phyloP scores from a whole-genome alignment of 1,140 invertebrate genomes.

The Drosophila trapezifrons region DNA sequence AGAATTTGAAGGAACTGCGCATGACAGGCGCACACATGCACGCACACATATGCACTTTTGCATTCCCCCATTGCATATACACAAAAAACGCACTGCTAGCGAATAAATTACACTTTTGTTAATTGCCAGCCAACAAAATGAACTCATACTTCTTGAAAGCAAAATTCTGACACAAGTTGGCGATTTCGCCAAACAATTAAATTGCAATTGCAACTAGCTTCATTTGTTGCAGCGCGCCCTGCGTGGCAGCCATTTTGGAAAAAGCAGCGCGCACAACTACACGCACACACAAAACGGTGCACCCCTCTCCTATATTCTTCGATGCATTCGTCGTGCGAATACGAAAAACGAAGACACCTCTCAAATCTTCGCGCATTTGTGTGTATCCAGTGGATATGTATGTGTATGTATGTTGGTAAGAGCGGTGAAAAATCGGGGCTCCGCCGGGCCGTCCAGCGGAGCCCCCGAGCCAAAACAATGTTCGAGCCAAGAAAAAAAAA shows the following conservation, averaged over 20 bases:
- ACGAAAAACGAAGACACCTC: constrained; percentile 66
- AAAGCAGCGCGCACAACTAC: constrained; percentile 50
- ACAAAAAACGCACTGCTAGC: background rate
- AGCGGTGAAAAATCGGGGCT: constrained; percentile 53
- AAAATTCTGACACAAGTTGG: background rate
- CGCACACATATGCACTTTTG: constrained; percentile 19
- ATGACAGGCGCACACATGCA: constrained; percentile 15
- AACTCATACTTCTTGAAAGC: background rate
- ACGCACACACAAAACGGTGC: constrained; percentile 36
- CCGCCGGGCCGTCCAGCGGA: constrained; percentile 50
- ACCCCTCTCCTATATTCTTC: constrained; percentile 41
- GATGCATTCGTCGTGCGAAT: constrained; percentile 64
- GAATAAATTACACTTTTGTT: constrained; percentile 10
- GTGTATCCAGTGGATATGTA: constrained; percentile 63
- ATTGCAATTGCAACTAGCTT: constrained; percentile 21
- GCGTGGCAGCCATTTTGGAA: constrained; percentile 70
- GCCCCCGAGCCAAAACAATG: constrained; percentile 18
- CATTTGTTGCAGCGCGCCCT: constrained; percentile 40
- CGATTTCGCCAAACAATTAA: background rate
- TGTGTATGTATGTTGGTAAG: constrained; percentile 7
- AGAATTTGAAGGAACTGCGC: constrained; percentile 17
- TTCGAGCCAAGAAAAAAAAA: background rate
- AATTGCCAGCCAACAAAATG: background rate
- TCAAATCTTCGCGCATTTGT: constrained; percentile 51
- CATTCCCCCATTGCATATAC: constrained; percentile 11